Percentiles rank a stretch among this genome's conserved stretches.
phyloP scores from a whole-genome alignment of 2,113 vertebrate genomes.

The Gasterosteus nipponicus region DNA sequence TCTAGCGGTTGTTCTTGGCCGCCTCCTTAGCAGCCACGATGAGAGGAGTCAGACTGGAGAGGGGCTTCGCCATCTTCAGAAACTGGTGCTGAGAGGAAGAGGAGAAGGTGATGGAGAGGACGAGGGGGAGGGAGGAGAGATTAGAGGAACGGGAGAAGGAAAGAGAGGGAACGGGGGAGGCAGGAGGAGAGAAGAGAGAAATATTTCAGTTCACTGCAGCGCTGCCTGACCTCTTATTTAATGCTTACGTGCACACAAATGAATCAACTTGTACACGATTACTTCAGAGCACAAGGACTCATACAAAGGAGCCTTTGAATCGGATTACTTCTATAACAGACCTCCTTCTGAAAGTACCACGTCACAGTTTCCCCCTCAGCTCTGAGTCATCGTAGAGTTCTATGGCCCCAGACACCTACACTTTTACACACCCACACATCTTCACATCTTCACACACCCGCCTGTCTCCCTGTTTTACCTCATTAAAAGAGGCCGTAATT shows the following conservation, averaged over 20 bases:
- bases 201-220: background rate
- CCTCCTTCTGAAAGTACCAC: background rate
- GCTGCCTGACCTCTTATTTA: background rate
- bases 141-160: background rate
- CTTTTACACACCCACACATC: no score
- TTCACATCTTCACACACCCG: slow-evolving; percentile 11
- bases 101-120: background rate
- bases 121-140: background rate
- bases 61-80: slow-evolving; percentile 94
- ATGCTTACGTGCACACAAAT: background rate
- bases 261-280: background rate
- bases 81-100: slow-evolving; percentile 88
- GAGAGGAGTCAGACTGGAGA: slow-evolving; percentile 95
- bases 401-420: slow-evolving; percentile 1
- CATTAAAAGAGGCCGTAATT: background rate
- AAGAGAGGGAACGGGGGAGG: background rate
- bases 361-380: background rate
- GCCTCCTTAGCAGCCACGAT: slow-evolving; percentile 97
- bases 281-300: background rate
- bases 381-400: slow-evolving; percentile 28
- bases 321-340: slow-evolving; percentile 2
- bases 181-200: background rate
- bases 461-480: background rate
- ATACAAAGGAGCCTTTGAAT: background rate
- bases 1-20: slow-evolving; percentile 92